Base-by-base conservation (phyloP, 1,140 invertebrate species). In the Ectropis grisescens region DNA sequence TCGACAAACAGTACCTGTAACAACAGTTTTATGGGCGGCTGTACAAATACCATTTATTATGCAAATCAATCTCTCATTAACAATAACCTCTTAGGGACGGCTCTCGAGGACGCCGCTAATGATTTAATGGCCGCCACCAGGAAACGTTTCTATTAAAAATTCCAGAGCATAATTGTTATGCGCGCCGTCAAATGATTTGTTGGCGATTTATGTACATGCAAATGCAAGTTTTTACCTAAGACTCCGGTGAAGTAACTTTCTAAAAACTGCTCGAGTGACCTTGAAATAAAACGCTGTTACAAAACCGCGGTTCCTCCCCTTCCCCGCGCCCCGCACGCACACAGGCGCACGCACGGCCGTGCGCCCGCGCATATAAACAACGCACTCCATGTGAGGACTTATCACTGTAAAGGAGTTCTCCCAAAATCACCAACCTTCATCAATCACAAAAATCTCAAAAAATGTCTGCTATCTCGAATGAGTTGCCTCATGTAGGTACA, bases 221-320 rank as follows among this genome's bases (percentile, higher is more conserved):
- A 58, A 50, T 51, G 34, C 51, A 43, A 55, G 48, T 53, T 65
- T 56, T 59, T 57, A 62, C 42, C 58, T 55, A 65, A 69, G 52
- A 58, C 45, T 54, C 36, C 39, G 51, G 39, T 74, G 64, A 78
- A 66, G 65, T 79, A 74, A 82, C 81, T 83, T 83, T 83, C 81
- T 83, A 82, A 82, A 82, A 81, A 79, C 72, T 80, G 71, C 65
- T 79, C 59, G 60, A 58, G 58, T 81, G 81, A 82, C 81, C 81
- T 83, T 83, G 81, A 83, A 82, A 82, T 71, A 82, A 79, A 79
- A 74, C 66, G 72, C 61, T 75, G 61, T 82, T 82, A 81, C 78
- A 80, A 81, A 82, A 81, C 74, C 60, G 70, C 67, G 65, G 53
- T 55, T 75, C 67, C 67, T 82, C 72, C 65, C 59, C 48, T 66